Conservation (phyloP, 2,113 vertebrate species). For the Cromileptes altivelis region DNA sequence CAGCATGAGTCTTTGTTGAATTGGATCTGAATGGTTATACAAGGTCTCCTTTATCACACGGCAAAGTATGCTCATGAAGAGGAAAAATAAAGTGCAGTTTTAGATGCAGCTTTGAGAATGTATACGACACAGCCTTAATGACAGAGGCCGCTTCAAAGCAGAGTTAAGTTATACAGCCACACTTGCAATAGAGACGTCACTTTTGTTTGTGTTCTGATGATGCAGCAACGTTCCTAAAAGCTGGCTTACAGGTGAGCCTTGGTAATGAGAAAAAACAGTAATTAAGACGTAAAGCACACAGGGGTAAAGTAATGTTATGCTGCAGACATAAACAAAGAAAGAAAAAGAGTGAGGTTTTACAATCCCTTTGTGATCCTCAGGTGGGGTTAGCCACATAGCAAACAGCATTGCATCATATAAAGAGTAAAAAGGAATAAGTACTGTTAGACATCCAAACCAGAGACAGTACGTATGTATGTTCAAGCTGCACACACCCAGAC, state of each 20-base stretch:
- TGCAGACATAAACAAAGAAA: conserved; percentile 23
- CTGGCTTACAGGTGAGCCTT: conserved; percentile 25
- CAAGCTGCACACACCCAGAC: conserved; percentile 38
- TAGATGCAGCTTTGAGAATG: neutral
- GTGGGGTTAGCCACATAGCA: conserved; percentile 16
- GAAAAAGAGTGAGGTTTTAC: conserved; percentile 31
- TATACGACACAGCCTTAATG: conserved; percentile 15
- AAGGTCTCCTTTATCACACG: conserved; percentile 27
- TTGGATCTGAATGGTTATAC: conserved; percentile 1
- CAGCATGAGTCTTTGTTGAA: neutral
- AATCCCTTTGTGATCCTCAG: conserved; percentile 24
- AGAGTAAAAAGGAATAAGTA: neutral
- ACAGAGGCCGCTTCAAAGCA: conserved; percentile 33
- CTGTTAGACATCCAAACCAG: neutral
- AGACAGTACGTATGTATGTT: conserved; percentile 15
- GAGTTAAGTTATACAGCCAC: neutral
- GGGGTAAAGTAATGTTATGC: conserved; percentile 23
- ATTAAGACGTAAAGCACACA: conserved; percentile 29
- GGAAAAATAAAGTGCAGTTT: conserved; percentile 1
- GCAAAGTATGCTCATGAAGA: conserved; percentile 14
- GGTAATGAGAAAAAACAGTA: conserved; percentile 33
- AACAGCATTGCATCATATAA: neutral
- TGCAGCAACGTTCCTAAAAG: neutral
- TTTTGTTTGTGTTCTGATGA: conserved; percentile 27
- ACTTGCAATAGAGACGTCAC: neutral